Percentiles rank a stretch among this genome's conserved stretches.
phyloP scores from a whole-genome alignment of 2,797 vertebrate species.

The Melanotaenia parkinsoni region DNA sequence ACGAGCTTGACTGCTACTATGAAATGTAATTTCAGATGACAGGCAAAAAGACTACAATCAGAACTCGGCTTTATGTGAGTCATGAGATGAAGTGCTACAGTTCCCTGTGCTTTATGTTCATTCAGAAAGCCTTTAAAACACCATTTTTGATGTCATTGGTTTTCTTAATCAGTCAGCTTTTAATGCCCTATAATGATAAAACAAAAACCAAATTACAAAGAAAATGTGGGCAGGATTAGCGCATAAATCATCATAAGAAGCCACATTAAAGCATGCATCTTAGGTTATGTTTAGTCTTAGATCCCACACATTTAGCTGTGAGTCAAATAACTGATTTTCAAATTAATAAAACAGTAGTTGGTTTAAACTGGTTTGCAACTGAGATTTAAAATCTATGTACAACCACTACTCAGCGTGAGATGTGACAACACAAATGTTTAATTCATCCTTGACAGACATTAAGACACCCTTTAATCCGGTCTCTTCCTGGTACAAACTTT shows the following conservation, averaged over 20 bases:
- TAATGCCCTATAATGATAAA: neutral
- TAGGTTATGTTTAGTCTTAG: neutral
- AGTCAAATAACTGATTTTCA: neutral
- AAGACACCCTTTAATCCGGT: too few relatives aligned
- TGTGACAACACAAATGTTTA: too few relatives aligned
- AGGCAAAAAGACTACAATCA: conserved; percentile 38
- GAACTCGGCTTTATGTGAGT: conserved; percentile 10
- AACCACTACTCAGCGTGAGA: too few relatives aligned
- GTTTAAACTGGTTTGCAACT: neutral
- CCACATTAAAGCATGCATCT: neutral
- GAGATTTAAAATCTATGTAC: too few relatives aligned
- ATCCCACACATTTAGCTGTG: too few relatives aligned
- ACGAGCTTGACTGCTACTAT: conserved; percentile 24
- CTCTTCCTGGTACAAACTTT: too few relatives aligned
- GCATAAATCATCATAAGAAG: conserved; percentile 2
- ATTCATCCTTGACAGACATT: too few relatives aligned
- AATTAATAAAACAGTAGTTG: neutral
- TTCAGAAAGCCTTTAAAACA: neutral
- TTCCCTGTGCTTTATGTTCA: neutral
- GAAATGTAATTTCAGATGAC: conserved; percentile 40
- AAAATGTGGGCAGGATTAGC: neutral
- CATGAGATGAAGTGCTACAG: neutral
- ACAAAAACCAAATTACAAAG: neutral
- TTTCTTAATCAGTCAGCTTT: neutral
- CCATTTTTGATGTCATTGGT: neutral